Evolutionary conservation across 1,140 invertebrate species (phyloP).

Genomic region (Panagrolaimus sp.): DNA sequence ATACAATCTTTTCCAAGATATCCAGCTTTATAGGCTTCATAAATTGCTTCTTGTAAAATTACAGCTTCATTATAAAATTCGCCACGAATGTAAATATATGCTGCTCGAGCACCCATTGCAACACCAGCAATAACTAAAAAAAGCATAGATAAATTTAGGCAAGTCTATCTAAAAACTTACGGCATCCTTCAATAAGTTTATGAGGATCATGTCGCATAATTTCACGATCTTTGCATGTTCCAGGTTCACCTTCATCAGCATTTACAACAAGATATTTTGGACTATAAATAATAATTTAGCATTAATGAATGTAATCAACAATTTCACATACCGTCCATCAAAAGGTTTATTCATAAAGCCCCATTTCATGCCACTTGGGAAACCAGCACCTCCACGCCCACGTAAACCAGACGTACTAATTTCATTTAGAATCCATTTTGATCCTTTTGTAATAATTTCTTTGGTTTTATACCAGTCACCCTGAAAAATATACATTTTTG

Average conservation of each 20-base stretch:
- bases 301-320: not conserved
- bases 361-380: slow-evolving; percentile 99
- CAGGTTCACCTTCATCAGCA: slow-evolving; percentile 97
- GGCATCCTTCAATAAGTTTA: slow-evolving; percentile 92
- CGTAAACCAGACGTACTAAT: slow-evolving; percentile 87
- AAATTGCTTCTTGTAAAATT: slow-evolving; percentile 95
- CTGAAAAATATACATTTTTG: slow-evolving; percentile 23
- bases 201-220: slow-evolving; percentile 98
- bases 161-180: too few species aligned
- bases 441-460: slow-evolving; percentile 87
- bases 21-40: slow-evolving; percentile 75
- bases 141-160: too few species aligned
- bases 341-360: slow-evolving; percentile 99
- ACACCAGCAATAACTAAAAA: slow-evolving; percentile 75
- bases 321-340: slow-evolving; percentile 72
- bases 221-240: slow-evolving; percentile 97
- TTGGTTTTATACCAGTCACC: slow-evolving; percentile 99
- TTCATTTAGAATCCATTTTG: slow-evolving; percentile 90
- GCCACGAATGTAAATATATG: slow-evolving; percentile 98
- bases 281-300: slow-evolving; percentile 61
- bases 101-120: slow-evolving; percentile 90
- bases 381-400: slow-evolving; percentile 94
- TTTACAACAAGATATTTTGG: slow-evolving; percentile 97
- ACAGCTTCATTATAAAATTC: slow-evolving; percentile 99
- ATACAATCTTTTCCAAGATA: slow-evolving; percentile 94